phyloP scores from a whole-genome alignment of 1,140 invertebrate species.

The Caenorhabditis latens region DNA sequence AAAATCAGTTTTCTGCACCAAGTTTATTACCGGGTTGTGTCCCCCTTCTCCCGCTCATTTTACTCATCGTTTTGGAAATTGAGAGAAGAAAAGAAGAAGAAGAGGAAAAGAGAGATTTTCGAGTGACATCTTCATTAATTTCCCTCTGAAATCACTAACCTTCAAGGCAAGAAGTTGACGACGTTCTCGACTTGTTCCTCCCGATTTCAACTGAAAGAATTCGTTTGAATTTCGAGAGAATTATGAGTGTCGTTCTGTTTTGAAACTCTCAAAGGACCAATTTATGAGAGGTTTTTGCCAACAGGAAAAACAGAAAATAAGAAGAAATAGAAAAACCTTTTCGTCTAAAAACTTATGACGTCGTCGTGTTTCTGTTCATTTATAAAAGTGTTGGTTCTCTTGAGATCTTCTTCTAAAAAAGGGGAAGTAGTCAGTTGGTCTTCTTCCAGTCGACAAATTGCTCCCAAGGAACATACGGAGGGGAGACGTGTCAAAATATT shows the following conservation, averaged over 20 bases:
- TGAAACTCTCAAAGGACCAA: slow-evolving; percentile 23
- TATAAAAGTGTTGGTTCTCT: slow-evolving; percentile 78
- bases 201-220: slow-evolving; percentile 68
- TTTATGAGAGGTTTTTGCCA: slow-evolving; percentile 82
- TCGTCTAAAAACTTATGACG: slow-evolving; percentile 78
- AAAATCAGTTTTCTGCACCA: slow-evolving; percentile 44
- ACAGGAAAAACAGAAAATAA: background rate
- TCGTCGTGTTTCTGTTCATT: slow-evolving; percentile 82
- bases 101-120: background rate
- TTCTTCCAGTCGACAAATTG: slow-evolving; percentile 16
- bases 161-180: slow-evolving; percentile 78
- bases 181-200: slow-evolving; percentile 60
- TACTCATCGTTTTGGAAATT: slow-evolving; percentile 42
- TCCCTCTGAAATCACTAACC: slow-evolving; percentile 64
- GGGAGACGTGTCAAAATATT: slow-evolving; percentile 19
- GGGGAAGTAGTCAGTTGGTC: background rate
- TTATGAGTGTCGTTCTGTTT: slow-evolving; percentile 7
- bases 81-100: background rate
- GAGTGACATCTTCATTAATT: background rate
- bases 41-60: slow-evolving; percentile 1
- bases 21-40: slow-evolving; percentile 52
- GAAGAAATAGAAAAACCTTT: slow-evolving; percentile 43
- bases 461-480: slow-evolving; percentile 49
- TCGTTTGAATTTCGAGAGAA: background rate
- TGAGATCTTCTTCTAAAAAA: slow-evolving; percentile 41